Evolutionary conservation across 2,113 vertebrate species (phyloP).

Genomic region (Paraplagusia blochii): DNA sequence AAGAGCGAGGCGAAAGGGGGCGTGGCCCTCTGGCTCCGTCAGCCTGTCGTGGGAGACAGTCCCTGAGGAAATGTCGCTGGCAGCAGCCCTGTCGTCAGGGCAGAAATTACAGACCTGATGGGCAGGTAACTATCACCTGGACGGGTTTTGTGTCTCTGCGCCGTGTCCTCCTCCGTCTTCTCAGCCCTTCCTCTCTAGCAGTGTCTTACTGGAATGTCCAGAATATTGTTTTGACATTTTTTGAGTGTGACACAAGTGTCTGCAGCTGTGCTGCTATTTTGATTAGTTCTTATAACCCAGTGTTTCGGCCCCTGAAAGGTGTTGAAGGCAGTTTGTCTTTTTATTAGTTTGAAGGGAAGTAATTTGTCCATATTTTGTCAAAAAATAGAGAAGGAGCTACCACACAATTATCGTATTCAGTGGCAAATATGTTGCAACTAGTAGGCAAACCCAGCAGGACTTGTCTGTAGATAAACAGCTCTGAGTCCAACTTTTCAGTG

Average conservation of each 20-base stretch:
- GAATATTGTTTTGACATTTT: not conserved
- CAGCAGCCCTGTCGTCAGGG: constrained; percentile 36
- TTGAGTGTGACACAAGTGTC: not conserved
- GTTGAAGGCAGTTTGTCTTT: too few species aligned
- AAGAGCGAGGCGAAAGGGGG: constrained; percentile 49
- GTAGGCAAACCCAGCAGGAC: too few species aligned
- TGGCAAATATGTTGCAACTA: too few species aligned
- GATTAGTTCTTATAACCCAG: too few species aligned
- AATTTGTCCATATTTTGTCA: too few species aligned
- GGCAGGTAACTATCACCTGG: constrained; percentile 63
- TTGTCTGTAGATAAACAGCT: too few species aligned
- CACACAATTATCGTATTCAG: too few species aligned
- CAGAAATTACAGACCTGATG: constrained; percentile 60
- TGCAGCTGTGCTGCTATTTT: too few species aligned
- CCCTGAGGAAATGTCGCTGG: constrained; percentile 44
- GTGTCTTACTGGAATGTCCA: not conserved
- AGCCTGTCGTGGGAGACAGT: constrained; percentile 39
- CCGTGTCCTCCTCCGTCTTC: not conserved
- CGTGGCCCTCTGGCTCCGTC: constrained; percentile 45
- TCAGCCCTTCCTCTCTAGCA: not conserved
- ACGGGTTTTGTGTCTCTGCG: constrained; percentile 16
- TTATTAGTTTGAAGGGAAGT: too few species aligned
- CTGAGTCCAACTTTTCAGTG: too few species aligned
- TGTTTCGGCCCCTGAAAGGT: too few species aligned
- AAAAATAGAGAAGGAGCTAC: too few species aligned